phyloP scores from a whole-genome alignment of 1,140 invertebrate species.

The Brachionus sp. region DNA sequence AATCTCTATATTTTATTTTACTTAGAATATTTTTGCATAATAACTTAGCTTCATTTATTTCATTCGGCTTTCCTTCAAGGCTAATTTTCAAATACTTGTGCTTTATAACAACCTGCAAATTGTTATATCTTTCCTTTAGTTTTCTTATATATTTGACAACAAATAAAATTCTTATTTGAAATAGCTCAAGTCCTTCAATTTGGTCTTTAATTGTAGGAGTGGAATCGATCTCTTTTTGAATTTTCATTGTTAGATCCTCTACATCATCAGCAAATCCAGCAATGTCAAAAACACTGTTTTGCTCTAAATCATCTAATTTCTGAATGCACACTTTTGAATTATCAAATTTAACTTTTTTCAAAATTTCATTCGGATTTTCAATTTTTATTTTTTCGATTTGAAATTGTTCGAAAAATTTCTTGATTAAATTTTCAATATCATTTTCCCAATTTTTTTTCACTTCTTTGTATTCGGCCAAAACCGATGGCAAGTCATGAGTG shows the following conservation, averaged over 20 bases:
- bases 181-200: neutral
- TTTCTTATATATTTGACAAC: neutral
- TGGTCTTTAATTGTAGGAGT: neutral
- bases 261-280: neutral
- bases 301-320: neutral
- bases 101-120: neutral
- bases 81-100: neutral
- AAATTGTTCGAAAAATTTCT: constrained; percentile 8
- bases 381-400: neutral
- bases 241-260: neutral
- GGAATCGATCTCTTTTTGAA: neutral
- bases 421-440: neutral
- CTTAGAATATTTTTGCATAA: neutral
- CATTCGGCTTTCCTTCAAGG: neutral
- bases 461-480: neutral
- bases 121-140: neutral
- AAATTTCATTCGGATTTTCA: neutral
- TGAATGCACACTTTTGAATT: neutral
- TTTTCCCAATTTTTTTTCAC: neutral
- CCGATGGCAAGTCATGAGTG: neutral
- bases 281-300: neutral
- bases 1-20: neutral
- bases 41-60: neutral
- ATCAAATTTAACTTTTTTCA: neutral
- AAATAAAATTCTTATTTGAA: constrained; percentile 6